Base-by-base conservation (phyloP, 1,140 invertebrate species). In the Anoplophora glabripennis region DNA sequence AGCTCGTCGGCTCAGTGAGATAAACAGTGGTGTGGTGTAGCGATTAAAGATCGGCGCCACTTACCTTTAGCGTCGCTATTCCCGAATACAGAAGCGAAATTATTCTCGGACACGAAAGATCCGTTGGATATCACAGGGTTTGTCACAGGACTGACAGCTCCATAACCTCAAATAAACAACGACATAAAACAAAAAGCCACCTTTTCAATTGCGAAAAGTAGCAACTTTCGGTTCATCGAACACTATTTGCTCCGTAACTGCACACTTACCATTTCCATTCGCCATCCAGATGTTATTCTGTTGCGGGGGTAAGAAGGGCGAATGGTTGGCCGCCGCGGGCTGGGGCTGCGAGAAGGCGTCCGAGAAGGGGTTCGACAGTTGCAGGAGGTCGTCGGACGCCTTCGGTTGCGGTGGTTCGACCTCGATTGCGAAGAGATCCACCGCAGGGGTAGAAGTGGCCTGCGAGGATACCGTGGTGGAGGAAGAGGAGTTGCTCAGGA, bases 281-380 rank as follows among this genome's bases (percentile, higher is more conserved):
- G 81, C 81, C 76, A 86, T 81, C 85, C 85, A 87, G 72, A 84
- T 81, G 71, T 82, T 84, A 72, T 81, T 83, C 28, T 63, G 66
- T 75, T 65, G 63, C 53, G 65, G 68, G 12, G 42, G 57, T 21
- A 63, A 70, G 41, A 71, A 65, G 28, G 75, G 72, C 7, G 76
- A 70, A 56, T 59, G 57, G 57, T 72, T 67, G 35, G 64, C 64
- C 28, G 74, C 53, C 55, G 65, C 66, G 35, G 76, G 56, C 57
- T 78, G 77, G 35, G 79, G 75, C 38, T 77, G 79, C 45, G 83
- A 82, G 74, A 93, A 92, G 80, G 91, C 92, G 72, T 94, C 90
- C 34, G 90, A 88, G 76, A 96, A 96, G 17, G 94, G 94, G 83
- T 96, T 96, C 44, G 84, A 88, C 63, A 96, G 78, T 70, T 93